A percentile compares a stretch with the other conserved stretches of the same genome.
These are phyloP conservation scores for Vultur gryphus DNA, from an alignment of 2,797 vertebrate species.

Conservation along the genomic window DNA sequence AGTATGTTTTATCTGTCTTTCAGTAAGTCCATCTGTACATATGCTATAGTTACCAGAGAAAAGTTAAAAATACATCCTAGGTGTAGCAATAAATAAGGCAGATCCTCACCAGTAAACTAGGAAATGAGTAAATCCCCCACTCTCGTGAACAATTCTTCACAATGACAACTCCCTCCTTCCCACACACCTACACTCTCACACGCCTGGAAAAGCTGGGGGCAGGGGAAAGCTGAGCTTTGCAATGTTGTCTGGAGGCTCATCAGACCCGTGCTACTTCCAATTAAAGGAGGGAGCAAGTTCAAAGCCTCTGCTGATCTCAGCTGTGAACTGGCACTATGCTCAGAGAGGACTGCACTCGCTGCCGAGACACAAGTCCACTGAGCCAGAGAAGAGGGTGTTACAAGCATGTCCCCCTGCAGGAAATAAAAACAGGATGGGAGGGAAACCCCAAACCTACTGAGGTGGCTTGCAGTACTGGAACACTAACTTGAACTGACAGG, in stretches of 20 bases:
- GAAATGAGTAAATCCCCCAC: slow-evolving; percentile 30
- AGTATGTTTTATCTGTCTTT: not conserved
- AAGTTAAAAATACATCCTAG: slow-evolving; percentile 40
- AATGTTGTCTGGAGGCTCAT: slow-evolving; percentile 22
- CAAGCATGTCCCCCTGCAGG: rapidly evolving
- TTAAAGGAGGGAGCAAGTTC: slow-evolving; percentile 13
- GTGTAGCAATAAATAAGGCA: slow-evolving; percentile 28
- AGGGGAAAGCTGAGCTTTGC: slow-evolving; percentile 39
- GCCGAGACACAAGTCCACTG: not conserved
- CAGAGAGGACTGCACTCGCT: not conserved
- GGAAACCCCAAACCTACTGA: not conserved
- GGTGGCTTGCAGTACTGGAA: not conserved
- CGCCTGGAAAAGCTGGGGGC: not conserved
- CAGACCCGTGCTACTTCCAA: not conserved
- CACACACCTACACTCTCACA: not conserved
- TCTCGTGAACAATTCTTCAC: slow-evolving; percentile 27
- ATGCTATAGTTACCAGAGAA: not conserved
- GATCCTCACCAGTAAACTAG: slow-evolving; percentile 4
- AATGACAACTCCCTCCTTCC: slow-evolving; percentile 47
- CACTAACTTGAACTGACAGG: not conserved
- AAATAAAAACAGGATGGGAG: not conserved
- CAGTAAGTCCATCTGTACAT: not conserved
- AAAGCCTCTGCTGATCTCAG: slow-evolving; percentile 8
- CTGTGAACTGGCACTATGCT: not conserved
- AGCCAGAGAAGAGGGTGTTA: not conserved